A percentile compares a stretch with the other conserved stretches of the same genome.
Conservation (phyloP, 2,888 invertebrate species). For the Lycaena phlaeas region DNA sequence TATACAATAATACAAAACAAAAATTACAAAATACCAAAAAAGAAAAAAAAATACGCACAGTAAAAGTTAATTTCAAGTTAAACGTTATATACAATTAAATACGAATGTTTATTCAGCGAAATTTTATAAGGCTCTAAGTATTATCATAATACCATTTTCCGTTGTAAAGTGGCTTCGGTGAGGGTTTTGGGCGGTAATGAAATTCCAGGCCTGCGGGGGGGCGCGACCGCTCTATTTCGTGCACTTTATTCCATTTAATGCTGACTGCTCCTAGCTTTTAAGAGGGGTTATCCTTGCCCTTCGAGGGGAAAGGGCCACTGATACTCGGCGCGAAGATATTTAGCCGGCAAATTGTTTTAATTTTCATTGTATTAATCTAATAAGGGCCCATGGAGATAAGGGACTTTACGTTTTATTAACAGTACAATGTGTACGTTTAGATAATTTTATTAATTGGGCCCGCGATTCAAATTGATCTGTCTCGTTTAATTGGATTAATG, state of each 20-base stretch:
- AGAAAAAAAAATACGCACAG: neutral
- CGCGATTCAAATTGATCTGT: neutral
- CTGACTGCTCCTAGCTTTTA: constrained; percentile 73
- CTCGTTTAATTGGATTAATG: neutral
- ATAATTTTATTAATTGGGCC: constrained; percentile 42
- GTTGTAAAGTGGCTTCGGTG: constrained; percentile 67
- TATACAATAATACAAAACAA: neutral
- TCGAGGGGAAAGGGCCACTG: constrained; percentile 66
- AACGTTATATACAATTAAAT: constrained; percentile 54
- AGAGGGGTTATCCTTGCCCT: constrained; percentile 72
- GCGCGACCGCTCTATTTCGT: constrained; percentile 65
- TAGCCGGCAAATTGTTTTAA: constrained; percentile 75
- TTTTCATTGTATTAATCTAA: constrained; percentile 72
- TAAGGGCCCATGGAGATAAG: constrained; percentile 67
- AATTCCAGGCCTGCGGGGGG: constrained; percentile 47
- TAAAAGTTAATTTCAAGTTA: constrained; percentile 17
- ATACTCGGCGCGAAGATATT: constrained; percentile 68
- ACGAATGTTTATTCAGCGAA: constrained; percentile 64
- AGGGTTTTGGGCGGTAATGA: constrained; percentile 58
- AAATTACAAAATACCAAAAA: neutral
- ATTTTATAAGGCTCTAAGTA: constrained; percentile 67
- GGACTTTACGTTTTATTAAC: constrained; percentile 49
- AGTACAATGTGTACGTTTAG: constrained; percentile 38
- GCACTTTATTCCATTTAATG: constrained; percentile 73
- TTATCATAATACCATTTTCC: constrained; percentile 69